A percentile compares a stretch with the other conserved stretches of the same genome.
Evolutionary conservation across 1,140 invertebrate species (phyloP).

Genomic region (Bombus sylvicola): DNA sequence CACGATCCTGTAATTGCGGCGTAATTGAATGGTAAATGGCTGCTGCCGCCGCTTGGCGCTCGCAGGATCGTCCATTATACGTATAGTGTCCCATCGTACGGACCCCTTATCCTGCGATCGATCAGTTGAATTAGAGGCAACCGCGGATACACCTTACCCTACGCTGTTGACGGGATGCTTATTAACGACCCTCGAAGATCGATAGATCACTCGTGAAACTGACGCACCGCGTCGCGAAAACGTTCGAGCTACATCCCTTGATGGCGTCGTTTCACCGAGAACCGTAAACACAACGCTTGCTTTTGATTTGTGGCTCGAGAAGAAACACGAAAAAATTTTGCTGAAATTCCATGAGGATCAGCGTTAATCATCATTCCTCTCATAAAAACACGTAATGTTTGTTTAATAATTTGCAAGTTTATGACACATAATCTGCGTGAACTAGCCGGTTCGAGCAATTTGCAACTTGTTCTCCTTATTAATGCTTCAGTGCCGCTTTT

Average conservation of each 20-base stretch:
- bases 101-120: slow-evolving; percentile 61
- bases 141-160: slow-evolving; percentile 38
- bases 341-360: neutral
- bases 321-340: no score
- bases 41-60: slow-evolving; percentile 36
- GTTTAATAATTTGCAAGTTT: neutral
- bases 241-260: neutral
- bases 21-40: slow-evolving; percentile 68
- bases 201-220: slow-evolving; percentile 52
- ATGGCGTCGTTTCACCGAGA: neutral
- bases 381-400: neutral
- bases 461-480: neutral
- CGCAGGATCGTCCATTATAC: slow-evolving; percentile 51
- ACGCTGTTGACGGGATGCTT: slow-evolving; percentile 40
- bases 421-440: no score
- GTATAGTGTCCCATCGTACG: slow-evolving; percentile 39
- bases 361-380: neutral
- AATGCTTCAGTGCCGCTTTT: neutral
- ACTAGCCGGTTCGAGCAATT: neutral
- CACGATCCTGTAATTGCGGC: slow-evolving; percentile 64
- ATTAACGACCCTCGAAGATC: slow-evolving; percentile 54
- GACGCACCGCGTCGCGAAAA: slow-evolving; percentile 25
- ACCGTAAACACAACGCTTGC: neutral
- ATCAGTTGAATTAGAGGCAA: slow-evolving; percentile 68
- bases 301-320: neutral